phyloP scores from a whole-genome alignment of 1,140 invertebrate genomes.

The Philotrypesis tridentata region DNA sequence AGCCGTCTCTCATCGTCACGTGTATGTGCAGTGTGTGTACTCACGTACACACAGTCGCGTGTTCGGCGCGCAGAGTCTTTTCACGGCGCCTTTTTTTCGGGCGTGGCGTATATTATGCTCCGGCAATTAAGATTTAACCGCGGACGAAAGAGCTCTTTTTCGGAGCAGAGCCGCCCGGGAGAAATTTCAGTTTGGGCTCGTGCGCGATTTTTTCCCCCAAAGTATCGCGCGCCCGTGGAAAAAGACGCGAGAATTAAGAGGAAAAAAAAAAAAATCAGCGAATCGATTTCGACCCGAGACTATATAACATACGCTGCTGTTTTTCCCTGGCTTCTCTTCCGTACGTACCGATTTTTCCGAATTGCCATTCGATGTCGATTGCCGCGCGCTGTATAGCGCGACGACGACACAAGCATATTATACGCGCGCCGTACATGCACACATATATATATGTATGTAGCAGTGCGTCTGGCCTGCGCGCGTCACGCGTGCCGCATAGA shows the following conservation, averaged over 20 bases:
- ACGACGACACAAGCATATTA: too few species aligned
- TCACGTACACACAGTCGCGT: too few species aligned
- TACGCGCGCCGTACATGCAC: too few species aligned
- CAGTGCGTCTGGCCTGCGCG: not conserved
- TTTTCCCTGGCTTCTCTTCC: not conserved
- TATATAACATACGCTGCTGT: too few species aligned
- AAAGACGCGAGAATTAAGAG: too few species aligned
- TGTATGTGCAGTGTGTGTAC: too few species aligned
- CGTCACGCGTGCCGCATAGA: not conserved
- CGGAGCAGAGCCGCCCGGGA: not conserved
- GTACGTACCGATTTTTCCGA: not conserved
- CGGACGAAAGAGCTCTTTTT: not conserved
- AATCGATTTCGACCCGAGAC: not conserved
- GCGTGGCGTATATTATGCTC: not conserved
- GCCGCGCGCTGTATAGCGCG: not conserved
- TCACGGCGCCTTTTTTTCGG: not conserved
- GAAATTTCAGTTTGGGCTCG: too few species aligned
- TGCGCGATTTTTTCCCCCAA: not conserved
- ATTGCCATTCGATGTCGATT: conserved; percentile 40
- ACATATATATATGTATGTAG: not conserved
- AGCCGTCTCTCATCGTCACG: too few species aligned
- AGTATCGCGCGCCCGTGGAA: not conserved
- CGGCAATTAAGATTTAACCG: conserved; percentile 15
- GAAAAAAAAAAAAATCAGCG: too few species aligned
- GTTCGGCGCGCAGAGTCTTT: too few species aligned